phyloP scores from a whole-genome alignment of 2,797 vertebrate species.

The Cryptoblepharus egeriae region DNA sequence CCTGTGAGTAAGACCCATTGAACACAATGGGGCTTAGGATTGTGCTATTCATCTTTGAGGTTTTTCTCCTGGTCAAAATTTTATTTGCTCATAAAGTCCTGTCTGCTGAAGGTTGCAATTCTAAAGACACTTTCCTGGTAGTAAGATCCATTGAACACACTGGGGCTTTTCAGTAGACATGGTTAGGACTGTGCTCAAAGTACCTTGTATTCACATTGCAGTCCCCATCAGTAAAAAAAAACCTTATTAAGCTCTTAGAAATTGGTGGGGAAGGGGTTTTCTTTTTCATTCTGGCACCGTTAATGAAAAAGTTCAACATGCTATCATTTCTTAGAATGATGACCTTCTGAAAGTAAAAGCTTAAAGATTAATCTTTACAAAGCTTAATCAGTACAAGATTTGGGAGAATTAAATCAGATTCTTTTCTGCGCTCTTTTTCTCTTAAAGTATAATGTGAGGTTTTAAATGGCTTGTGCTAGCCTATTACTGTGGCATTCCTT shows the following conservation, averaged over 20 bases:
- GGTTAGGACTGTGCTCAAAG: no score
- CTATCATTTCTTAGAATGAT: slow-evolving; percentile 31
- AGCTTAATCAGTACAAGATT: slow-evolving; percentile 47
- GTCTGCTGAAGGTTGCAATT: no score
- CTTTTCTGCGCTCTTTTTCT: slow-evolving; percentile 41
- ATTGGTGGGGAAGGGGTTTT: background rate
- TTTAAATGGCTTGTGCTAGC: slow-evolving; percentile 41
- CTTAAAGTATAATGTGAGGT: slow-evolving; percentile 16
- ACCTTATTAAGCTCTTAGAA: slow-evolving; percentile 10
- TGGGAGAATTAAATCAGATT: slow-evolving; percentile 44
- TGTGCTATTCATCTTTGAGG: no score
- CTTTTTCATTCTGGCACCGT: background rate
- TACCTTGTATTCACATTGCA: background rate
- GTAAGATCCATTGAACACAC: no score
- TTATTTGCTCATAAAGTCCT: slow-evolving; percentile 4
- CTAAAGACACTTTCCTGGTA: no score
- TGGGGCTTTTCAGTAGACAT: no score
- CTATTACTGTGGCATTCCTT: slow-evolving; percentile 31
- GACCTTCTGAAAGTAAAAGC: slow-evolving; percentile 19
- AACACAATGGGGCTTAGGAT: no score
- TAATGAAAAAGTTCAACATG: slow-evolving; percentile 48
- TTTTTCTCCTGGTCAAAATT: background rate
- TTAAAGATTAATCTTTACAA: slow-evolving; percentile 53
- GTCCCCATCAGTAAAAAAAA: background rate
- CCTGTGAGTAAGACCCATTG: no score